These are phyloP conservation scores for Teinopalpus imperialis DNA, from an alignment of 2,888 invertebrate species.

Conservation along the genomic window DNA sequence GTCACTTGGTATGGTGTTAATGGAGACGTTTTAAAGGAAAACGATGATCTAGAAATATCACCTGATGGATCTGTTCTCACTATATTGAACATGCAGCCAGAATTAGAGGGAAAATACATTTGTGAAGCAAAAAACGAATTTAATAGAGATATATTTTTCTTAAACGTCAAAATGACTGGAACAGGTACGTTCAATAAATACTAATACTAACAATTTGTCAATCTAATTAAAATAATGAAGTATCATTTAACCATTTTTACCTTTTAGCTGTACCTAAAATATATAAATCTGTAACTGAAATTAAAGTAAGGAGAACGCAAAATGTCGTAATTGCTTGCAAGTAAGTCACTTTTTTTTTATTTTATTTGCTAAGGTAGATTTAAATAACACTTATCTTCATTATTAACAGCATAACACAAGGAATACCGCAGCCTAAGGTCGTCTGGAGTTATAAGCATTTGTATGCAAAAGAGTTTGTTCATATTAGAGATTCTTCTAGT, in stretches of 20 bases:
- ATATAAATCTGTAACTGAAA: conserved; percentile 30
- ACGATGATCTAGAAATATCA: conserved; percentile 35
- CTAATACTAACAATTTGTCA: too few species aligned
- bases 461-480: conserved; percentile 7
- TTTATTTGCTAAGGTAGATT: not conserved
- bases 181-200: conserved; percentile 45
- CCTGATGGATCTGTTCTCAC: conserved; percentile 36
- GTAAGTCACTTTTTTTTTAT: conserved; percentile 33
- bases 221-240: too few species aligned
- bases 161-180: conserved; percentile 37
- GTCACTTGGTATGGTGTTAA: conserved; percentile 45
- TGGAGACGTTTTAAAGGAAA: conserved; percentile 27
- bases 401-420: conserved; percentile 7
- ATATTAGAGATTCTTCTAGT: conserved; percentile 24
- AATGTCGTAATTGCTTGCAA: conserved; percentile 39
- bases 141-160: conserved; percentile 26
- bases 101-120: conserved; percentile 36
- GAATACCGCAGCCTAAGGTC: conserved; percentile 25
- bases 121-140: conserved; percentile 42
- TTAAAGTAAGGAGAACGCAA: conserved; percentile 31
- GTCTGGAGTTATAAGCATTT: conserved; percentile 38
- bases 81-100: conserved; percentile 40
- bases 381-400: not conserved
- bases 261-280: conserved; percentile 44
- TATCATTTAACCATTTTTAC: conserved; percentile 26